phyloP scores from a whole-genome alignment of 2,888 invertebrate species.

The Chrysolina americana region DNA sequence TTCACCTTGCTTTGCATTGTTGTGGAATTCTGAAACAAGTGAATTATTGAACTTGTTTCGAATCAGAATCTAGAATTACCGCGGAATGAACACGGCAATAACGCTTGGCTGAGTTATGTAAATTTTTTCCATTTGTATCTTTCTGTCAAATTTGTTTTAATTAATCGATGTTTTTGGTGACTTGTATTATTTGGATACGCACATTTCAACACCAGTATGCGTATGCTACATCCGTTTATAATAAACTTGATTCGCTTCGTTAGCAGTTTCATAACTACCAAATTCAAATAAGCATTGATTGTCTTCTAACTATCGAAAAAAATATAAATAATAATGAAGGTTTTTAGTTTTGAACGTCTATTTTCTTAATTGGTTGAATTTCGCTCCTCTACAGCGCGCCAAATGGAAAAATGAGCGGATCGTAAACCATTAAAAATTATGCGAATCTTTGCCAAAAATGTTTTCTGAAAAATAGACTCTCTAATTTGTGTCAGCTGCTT shows the following conservation, averaged over 20 bases:
- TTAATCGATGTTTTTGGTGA: background rate
- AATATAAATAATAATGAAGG: too few relatives aligned
- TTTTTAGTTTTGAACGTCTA: too few relatives aligned
- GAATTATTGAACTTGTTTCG: slow-evolving; percentile 36
- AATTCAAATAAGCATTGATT: too few relatives aligned
- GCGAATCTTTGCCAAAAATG: too few relatives aligned
- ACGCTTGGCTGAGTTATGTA: slow-evolving; percentile 12
- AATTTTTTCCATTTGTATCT: background rate
- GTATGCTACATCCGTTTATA: background rate
- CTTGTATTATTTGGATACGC: background rate
- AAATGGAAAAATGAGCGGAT: too few relatives aligned
- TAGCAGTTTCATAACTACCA: too few relatives aligned
- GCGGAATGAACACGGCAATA: background rate
- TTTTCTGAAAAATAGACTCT: too few relatives aligned
- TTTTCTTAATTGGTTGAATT: too few relatives aligned
- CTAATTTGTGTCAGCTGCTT: too few relatives aligned
- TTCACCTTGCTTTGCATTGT: slow-evolving; percentile 33
- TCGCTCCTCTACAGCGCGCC: too few relatives aligned
- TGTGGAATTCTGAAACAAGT: slow-evolving; percentile 34
- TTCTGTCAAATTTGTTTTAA: background rate
- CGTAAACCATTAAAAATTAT: too few relatives aligned
- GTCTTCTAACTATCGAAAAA: too few relatives aligned
- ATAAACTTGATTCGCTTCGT: background rate
- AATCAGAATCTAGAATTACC: slow-evolving; percentile 28
- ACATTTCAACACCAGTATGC: background rate